Conservation (phyloP, 1,140 invertebrate species). For the Brachionus asplanchnoidis region DNA sequence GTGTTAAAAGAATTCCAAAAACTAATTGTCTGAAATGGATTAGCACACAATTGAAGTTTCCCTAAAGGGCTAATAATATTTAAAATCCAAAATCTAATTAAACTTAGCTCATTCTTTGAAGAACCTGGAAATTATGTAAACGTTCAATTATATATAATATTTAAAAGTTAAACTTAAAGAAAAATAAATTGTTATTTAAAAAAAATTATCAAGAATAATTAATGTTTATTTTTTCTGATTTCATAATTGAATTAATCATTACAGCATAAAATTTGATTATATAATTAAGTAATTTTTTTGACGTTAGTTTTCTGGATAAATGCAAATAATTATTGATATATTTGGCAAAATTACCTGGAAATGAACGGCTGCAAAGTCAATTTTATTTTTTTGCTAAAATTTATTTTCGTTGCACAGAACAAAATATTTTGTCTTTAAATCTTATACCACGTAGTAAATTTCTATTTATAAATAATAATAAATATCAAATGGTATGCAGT, state of each 20-base stretch:
- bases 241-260: not conserved
- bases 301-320: not conserved
- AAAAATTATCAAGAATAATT: too few relatives aligned
- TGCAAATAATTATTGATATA: not conserved
- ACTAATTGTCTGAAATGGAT: too few relatives aligned
- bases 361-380: not conserved
- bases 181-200: too few relatives aligned
- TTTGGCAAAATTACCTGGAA: not conserved
- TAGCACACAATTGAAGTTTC: too few relatives aligned
- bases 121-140: too few relatives aligned
- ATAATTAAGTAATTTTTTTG: not conserved
- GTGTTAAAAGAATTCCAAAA: not conserved
- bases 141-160: too few relatives aligned
- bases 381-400: not conserved
- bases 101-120: too few relatives aligned
- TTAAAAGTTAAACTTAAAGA: too few relatives aligned
- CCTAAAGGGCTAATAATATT: too few relatives aligned
- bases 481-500: not conserved
- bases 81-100: too few relatives aligned
- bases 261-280: not conserved
- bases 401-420: not conserved
- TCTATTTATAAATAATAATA: not conserved
- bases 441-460: slow-evolving; percentile 15
- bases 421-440: slow-evolving; percentile 3
- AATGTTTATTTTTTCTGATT: too few relatives aligned